Evolutionary conservation across 2,113 vertebrate genomes (phyloP), one percentile per base, ranked within the genome.

Genomic region (Struthio camelus): DNA sequence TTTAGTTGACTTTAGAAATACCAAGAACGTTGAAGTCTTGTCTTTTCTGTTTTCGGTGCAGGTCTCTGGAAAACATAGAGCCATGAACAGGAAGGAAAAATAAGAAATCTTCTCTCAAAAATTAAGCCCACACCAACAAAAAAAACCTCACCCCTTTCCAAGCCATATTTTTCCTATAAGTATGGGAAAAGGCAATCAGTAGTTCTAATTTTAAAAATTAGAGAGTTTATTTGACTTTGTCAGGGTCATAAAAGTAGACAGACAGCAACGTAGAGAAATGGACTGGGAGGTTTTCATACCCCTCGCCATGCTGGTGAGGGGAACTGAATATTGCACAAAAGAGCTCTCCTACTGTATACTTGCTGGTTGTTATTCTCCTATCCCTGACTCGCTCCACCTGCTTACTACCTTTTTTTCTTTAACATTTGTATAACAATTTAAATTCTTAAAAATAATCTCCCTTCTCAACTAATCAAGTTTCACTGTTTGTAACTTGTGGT

Each of bases 171-270:
- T 48, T 89, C 51, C 69, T 91, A 64, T 24, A 79, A 89, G n/a
- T 46, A 82, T 27, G 65, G 40, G 70, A 72, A 89, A 56, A 91
- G 83, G 23, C 90, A 90, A 94, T 92, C 80, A 94, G 92, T 73
- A 88, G 14, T 32, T 77, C 17, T 83, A 73, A 77, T 73, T 95
- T 85, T 13, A 83, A 85, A 82, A 90, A 85, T 14, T 36, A 0
- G 44, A 83, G 11, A 66, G 40, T 62, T 86, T 86, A 64, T 94
- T 95, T 80, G 62, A 48, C 44, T 90, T 86, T 62, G 69, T 10
- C 83, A 92, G 59, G 51, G 10, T 85, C 51, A 80, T 95, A 85
- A 69, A 95, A 85, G 61, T 76, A 89, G 83, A 85, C 1, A 2
- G 59, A 77, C 56, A 90, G 59, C 59, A 90, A 44, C 46, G 80